Percentiles rank a stretch among this genome's conserved stretches.
Evolutionary conservation across 2,113 vertebrate species (phyloP).

Genomic region (Delphinus delphis): DNA sequence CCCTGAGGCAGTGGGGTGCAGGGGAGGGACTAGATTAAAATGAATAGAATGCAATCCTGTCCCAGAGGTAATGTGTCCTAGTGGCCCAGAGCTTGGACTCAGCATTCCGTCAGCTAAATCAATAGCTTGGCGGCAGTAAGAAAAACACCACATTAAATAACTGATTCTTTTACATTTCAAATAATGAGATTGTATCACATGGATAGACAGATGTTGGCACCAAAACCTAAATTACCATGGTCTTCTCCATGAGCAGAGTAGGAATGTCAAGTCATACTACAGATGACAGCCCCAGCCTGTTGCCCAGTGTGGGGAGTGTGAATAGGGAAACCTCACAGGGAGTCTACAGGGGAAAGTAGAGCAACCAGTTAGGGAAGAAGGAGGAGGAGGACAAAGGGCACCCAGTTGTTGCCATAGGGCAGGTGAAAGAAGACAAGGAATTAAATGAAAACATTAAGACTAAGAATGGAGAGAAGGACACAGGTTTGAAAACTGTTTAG

Average conservation of each 20-base stretch:
- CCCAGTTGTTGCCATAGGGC: background rate
- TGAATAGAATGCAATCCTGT: background rate
- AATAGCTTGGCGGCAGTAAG: background rate
- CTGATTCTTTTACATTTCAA: conserved; percentile 26
- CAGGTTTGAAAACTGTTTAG: background rate
- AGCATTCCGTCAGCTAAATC: conserved; percentile 16
- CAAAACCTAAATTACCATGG: background rate
- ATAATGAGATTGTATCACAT: background rate
- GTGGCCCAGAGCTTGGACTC: background rate
- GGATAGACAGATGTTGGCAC: background rate
- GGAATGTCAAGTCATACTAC: background rate
- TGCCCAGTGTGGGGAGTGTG: accelerated
- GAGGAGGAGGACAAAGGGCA: background rate
- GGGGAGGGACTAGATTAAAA: background rate
- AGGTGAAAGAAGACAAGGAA: background rate
- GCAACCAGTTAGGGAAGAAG: background rate
- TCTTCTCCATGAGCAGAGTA: background rate
- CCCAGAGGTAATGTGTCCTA: background rate
- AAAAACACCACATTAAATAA: background rate
- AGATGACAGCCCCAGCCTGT: background rate
- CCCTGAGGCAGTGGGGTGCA: background rate
- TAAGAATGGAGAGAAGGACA: background rate
- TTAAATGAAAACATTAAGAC: background rate
- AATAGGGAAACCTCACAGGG: background rate
- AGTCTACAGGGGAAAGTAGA: background rate